Base-by-base conservation (phyloP, 2,888 invertebrate genomes). In the Megamerina dolium region DNA sequence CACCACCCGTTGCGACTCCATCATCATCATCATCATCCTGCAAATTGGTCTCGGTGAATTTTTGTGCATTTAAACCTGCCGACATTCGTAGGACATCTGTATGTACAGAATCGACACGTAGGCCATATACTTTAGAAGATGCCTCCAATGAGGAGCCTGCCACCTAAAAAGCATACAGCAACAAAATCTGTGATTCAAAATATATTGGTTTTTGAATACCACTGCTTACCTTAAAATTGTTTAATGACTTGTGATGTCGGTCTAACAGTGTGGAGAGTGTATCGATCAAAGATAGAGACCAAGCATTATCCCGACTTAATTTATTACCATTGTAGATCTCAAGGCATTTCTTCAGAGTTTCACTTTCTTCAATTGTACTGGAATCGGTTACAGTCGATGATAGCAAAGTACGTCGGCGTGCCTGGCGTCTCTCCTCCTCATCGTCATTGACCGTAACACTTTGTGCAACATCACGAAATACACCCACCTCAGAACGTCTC, bases 231-330 rank as follows among this genome's bases (percentile, higher is more conserved):
- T 88, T 81, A 37, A 86, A 74, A 58, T 81, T 80, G 46, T 83
- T 82, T 72, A 87, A 75, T 6, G 82, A 79, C 3, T 77, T 75
- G 61, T 85, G 82, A 58, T 82, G 82, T 39, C 82, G 79, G 30
- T 78, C 75, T n/a, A 90, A 64, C 73, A 91, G 77, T 16, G 81
- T 81, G 0, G 83, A 77, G 77, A 93, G 81, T 55, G 86, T 85
- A 64, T 94, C 92, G 57, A 93, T 92, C 35, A 93, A 75, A 51
- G 87, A 84, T 2, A 92, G 73, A 50, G 81, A 83, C 80, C 93
- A 94, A 0, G 90, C 93, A 76, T 93, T 93, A 63, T 90, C 89
- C 37, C 80, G 76, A 59, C 81, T 91, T 54, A 94, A 85, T 82
- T 90, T 92, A 76, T 88, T 88, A 72, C 87, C 86, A 50, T 83